Evolutionary conservation across 2,797 vertebrate genomes (phyloP).

Genomic region (Microctenopoma steveboyesi): DNA sequence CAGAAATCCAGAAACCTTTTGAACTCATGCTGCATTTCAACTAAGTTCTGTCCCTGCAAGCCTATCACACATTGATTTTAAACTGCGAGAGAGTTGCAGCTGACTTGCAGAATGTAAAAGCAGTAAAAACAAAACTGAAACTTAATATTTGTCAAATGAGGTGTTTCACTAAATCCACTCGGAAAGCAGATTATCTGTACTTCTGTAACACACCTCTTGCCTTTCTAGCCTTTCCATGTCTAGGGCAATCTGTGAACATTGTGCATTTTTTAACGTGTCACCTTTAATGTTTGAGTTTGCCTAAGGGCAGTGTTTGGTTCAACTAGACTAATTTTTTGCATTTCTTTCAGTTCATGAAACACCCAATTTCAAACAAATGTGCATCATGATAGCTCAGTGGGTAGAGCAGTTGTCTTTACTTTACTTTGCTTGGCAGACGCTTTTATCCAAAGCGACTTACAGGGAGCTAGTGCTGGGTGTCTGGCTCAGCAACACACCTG

Average conservation of each 20-base stretch:
- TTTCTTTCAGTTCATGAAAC: background rate
- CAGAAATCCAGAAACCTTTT: background rate
- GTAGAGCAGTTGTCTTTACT: too few species aligned
- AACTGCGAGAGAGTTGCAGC: background rate
- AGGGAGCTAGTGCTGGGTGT: too few species aligned
- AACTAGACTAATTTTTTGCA: too few species aligned
- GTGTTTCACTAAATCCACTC: background rate
- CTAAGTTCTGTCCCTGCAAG: background rate
- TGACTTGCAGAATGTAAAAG: background rate
- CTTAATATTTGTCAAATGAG: background rate
- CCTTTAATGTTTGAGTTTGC: background rate
- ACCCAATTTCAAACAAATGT: too few species aligned
- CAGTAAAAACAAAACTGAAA: background rate
- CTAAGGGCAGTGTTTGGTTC: background rate
- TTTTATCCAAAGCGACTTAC: too few species aligned
- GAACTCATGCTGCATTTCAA: background rate
- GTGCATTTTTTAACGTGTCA: background rate
- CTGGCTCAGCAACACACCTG: too few species aligned
- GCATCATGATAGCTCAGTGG: too few species aligned
- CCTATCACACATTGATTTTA: background rate
- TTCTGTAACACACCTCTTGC: background rate
- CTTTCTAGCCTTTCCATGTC: background rate
- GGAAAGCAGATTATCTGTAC: background rate
- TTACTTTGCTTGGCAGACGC: too few species aligned
- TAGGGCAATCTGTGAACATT: background rate